Conservation (phyloP, 2,113 vertebrate genomes). For the Todiramphus saurophagus region DNA sequence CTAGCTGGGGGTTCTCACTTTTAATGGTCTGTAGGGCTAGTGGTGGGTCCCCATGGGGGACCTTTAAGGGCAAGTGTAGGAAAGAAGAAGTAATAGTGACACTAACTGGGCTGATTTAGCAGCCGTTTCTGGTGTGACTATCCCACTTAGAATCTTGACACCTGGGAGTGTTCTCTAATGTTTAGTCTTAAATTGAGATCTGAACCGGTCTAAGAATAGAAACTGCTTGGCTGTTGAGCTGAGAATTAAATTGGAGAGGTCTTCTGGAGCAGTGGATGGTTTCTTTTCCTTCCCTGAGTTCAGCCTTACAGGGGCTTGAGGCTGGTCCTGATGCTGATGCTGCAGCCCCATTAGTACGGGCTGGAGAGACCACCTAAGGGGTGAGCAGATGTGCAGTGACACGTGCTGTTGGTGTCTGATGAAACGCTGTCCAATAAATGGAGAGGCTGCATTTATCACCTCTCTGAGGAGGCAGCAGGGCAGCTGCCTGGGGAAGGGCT, state of each 20-base stretch:
- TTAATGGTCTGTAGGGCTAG: background rate
- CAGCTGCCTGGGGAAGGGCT: background rate
- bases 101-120: background rate
- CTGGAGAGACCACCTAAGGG: background rate
- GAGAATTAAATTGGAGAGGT: background rate
- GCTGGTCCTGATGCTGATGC: background rate
- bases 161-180: background rate
- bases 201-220: background rate
- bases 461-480: background rate
- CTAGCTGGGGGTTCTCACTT: background rate
- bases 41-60: fast-evolving
- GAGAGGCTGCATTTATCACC: constrained; percentile 19
- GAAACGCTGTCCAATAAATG: background rate
- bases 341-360: background rate
- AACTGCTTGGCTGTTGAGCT: background rate
- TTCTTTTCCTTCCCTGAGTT: background rate
- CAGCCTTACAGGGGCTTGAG: background rate
- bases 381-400: background rate
- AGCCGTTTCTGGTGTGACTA: background rate
- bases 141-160: background rate
- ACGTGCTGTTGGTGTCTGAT: constrained; percentile 2
- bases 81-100: background rate
- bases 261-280: background rate
- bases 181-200: background rate
- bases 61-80: background rate